These are phyloP conservation scores for Oncorhynchus tshawytscha DNA, from an alignment of 2,113 vertebrate species.

Conservation along the genomic window DNA sequence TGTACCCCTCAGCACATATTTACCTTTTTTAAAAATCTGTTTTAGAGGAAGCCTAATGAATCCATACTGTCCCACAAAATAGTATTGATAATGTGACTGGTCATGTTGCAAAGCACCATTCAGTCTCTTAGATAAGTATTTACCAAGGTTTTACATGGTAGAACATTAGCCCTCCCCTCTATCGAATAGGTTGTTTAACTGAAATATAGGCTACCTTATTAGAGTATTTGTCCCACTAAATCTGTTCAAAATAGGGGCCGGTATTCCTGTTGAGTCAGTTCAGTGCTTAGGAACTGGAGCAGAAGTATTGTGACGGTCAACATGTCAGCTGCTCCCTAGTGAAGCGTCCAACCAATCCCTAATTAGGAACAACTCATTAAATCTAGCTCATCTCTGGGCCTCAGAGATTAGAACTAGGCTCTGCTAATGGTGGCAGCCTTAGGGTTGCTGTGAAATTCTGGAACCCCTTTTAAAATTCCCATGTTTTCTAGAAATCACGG, in stretches of 20 bases:
- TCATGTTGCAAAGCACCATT: neutral
- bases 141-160: constrained; percentile 32
- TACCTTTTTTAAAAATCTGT: constrained; percentile 39
- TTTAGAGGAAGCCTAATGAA: constrained; percentile 32
- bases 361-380: constrained; percentile 70
- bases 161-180: constrained; percentile 21
- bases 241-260: constrained; percentile 52
- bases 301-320: constrained; percentile 66
- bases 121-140: neutral
- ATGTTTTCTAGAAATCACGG: neutral
- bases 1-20: constrained; percentile 92
- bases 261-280: constrained; percentile 32
- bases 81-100: constrained; percentile 23
- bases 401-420: neutral
- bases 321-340: constrained; percentile 64
- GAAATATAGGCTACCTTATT: constrained; percentile 15
- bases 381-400: constrained; percentile 40
- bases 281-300: constrained; percentile 63
- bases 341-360: constrained; percentile 58
- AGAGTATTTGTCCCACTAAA: constrained; percentile 36
- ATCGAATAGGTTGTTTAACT: constrained; percentile 42
- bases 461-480: too few species aligned
- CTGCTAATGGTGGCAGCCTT: constrained; percentile 16
- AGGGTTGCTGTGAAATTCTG: too few species aligned
- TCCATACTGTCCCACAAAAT: neutral